These are phyloP conservation scores for Schizopygopsis pylzovi DNA, from an alignment of 2,797 vertebrate genomes.

Conservation along the genomic window DNA sequence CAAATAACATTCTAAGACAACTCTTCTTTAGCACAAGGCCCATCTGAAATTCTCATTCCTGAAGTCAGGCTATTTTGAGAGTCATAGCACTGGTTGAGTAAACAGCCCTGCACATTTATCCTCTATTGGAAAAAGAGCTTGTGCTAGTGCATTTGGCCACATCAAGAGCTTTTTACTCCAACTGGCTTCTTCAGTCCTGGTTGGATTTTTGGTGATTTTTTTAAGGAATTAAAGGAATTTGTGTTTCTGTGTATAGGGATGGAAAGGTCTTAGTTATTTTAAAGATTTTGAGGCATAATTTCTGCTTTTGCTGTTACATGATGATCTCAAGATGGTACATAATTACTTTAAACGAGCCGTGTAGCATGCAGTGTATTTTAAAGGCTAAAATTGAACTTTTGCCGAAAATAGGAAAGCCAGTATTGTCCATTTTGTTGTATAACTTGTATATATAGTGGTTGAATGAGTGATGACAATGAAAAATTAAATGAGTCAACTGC, in stretches of 20 bases:
- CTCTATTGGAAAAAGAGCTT: conserved; percentile 67
- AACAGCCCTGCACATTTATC: conserved; percentile 66
- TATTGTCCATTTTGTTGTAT: conserved; percentile 24
- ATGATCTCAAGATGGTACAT: conserved; percentile 9
- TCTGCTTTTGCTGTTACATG: background rate
- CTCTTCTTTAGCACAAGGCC: conserved; percentile 63
- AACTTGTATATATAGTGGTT: background rate
- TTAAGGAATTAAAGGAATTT: conserved; percentile 65
- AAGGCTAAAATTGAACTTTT: background rate
- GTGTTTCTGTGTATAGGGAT: conserved; percentile 53
- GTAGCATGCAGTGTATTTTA: conserved; percentile 9
- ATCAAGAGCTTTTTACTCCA: conserved; percentile 70
- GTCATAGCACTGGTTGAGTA: conserved; percentile 73
- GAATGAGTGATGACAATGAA: background rate
- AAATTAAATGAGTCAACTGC: background rate
- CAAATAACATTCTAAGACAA: conserved; percentile 52
- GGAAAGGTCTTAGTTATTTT: conserved; percentile 21
- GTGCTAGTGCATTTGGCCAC: conserved; percentile 70
- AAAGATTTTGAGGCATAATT: conserved; percentile 4
- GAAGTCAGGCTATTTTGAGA: conserved; percentile 69
- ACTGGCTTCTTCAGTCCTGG: conserved; percentile 64
- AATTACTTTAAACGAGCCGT: conserved; percentile 12
- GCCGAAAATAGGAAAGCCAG: background rate
- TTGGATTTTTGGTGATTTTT: conserved; percentile 53
- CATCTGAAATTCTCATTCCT: conserved; percentile 66